These are phyloP conservation scores for Drosophila nr. medialis DNA, from an alignment of 2,888 invertebrate species.

Conservation along the genomic window DNA sequence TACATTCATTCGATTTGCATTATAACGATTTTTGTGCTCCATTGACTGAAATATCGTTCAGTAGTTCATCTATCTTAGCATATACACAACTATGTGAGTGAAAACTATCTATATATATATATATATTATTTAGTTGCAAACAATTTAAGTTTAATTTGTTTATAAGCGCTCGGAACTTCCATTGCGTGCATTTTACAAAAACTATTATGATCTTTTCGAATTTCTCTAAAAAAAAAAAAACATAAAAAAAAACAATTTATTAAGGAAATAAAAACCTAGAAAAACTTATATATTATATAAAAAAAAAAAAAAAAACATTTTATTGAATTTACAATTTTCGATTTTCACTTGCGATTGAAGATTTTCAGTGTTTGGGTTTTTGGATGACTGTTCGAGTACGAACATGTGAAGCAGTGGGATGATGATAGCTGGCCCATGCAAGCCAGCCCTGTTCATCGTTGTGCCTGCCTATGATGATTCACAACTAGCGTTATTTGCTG, in stretches of 20 bases:
- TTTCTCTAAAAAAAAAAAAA: background rate
- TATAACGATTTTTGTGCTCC: slow-evolving; percentile 22
- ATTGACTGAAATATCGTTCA: slow-evolving; percentile 22
- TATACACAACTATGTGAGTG: slow-evolving; percentile 7
- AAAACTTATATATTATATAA: slow-evolving; percentile 29
- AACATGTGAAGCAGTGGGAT: too few relatives aligned
- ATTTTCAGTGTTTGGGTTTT: background rate
- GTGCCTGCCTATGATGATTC: too few relatives aligned
- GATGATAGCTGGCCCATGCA: too few relatives aligned
- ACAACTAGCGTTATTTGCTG: too few relatives aligned
- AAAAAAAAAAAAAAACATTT: background rate
- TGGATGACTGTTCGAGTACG: too few relatives aligned
- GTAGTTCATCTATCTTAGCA: slow-evolving; percentile 12
- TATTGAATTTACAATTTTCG: background rate
- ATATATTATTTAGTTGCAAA: background rate
- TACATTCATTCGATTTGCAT: slow-evolving; percentile 15
- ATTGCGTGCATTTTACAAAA: slow-evolving; percentile 23
- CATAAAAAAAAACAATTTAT: slow-evolving; percentile 3
- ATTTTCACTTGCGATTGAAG: background rate
- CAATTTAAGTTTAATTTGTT: background rate
- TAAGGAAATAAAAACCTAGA: slow-evolving; percentile 21
- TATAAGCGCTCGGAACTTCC: slow-evolving; percentile 30
- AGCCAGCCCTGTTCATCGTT: too few relatives aligned
- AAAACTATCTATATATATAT: background rate
- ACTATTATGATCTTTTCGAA: slow-evolving; percentile 10